Conservation (phyloP, 2,888 invertebrate genomes). For the Spisula solida region DNA sequence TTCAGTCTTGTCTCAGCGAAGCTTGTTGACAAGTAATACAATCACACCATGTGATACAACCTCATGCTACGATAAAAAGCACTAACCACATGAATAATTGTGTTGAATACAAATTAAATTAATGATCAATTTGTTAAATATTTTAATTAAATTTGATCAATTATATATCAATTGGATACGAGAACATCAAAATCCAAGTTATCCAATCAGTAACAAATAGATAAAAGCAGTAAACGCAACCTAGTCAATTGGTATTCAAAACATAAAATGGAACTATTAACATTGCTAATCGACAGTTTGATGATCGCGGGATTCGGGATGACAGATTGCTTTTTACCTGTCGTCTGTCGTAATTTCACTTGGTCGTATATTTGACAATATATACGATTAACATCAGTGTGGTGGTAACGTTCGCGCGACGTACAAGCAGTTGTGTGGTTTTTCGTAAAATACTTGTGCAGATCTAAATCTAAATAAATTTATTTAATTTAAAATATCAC, state of each 20-base stretch:
- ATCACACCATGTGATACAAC: no score
- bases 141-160: neutral
- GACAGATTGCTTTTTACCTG: constrained; percentile 11
- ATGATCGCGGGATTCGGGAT: neutral
- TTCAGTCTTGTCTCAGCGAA: no score
- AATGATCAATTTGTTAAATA: neutral
- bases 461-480: neutral
- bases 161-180: neutral
- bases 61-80: no score
- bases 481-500: neutral
- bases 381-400: neutral
- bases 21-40: no score
- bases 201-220: neutral
- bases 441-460: neutral
- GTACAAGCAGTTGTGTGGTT: neutral
- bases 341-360: constrained; percentile 10
- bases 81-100: no score
- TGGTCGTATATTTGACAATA: neutral
- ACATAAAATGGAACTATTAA: constrained; percentile 26
- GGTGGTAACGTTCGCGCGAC: neutral
- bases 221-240: neutral
- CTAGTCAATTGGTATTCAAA: constrained; percentile 33
- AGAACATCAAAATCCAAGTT: neutral
- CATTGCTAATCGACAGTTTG: constrained; percentile 22
- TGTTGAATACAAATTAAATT: no score